These are phyloP conservation scores for Achroia grisella DNA, from an alignment of 1,140 invertebrate species.

Conservation along the genomic window DNA sequence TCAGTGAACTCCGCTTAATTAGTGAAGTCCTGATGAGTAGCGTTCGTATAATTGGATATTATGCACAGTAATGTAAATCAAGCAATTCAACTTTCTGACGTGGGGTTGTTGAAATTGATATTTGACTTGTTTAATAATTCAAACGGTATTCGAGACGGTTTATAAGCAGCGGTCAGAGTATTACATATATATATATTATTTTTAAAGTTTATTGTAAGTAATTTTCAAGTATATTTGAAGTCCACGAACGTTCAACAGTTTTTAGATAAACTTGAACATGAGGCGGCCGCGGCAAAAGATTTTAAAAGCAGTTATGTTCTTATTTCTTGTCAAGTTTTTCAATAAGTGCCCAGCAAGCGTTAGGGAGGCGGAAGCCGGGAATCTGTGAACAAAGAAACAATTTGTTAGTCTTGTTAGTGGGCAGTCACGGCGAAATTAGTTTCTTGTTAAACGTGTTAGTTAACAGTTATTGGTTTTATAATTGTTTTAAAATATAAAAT, in stretches of 20 bases:
- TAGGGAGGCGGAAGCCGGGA: slow-evolving; percentile 24
- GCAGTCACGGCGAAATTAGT: slow-evolving; percentile 19
- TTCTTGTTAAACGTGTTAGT: slow-evolving; percentile 16
- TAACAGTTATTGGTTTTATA: neutral
- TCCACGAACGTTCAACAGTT: too few relatives aligned
- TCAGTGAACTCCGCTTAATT: too few relatives aligned
- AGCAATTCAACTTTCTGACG: slow-evolving; percentile 7
- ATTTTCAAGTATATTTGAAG: too few relatives aligned
- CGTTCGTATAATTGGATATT: slow-evolving; percentile 11
- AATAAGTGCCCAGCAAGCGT: slow-evolving; percentile 20
- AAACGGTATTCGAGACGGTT: slow-evolving; percentile 16
- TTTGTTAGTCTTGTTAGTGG: slow-evolving; percentile 54
- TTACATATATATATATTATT: slow-evolving; percentile 7
- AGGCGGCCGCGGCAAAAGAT: too few relatives aligned
- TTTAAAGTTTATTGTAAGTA: too few relatives aligned
- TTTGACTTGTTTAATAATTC: slow-evolving; percentile 25
- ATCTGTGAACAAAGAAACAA: slow-evolving; percentile 64
- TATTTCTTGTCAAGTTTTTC: slow-evolving; percentile 20
- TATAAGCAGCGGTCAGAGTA: slow-evolving; percentile 9
- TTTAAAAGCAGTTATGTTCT: slow-evolving; percentile 11
- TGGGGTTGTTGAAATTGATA: slow-evolving; percentile 9
- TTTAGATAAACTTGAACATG: too few relatives aligned
- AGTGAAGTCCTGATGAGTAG: neutral
- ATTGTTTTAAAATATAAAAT: neutral
- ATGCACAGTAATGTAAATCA: slow-evolving; percentile 14